Base-by-base conservation (phyloP, 1,140 invertebrate genomes). In the Drosophila parvula region DNA sequence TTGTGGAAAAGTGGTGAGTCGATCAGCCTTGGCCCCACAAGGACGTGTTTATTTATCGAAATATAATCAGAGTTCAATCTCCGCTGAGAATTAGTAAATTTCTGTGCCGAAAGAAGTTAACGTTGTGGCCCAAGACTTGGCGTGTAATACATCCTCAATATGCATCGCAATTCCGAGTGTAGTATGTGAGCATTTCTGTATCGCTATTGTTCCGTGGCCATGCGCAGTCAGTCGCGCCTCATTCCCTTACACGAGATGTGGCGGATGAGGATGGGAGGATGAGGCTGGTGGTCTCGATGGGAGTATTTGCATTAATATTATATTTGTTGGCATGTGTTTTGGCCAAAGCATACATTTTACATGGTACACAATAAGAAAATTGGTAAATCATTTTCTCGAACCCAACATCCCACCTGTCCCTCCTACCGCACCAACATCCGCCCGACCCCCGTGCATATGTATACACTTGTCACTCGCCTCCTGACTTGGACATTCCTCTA, bases 191-290 rank as follows among this genome's bases (percentile, higher is more conserved):
- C 79, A 81, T 83, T 83, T 83, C 70, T 83, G 81, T 80, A 81
- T 81, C 81, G 68, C 63, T 70, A 69, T 85, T 85, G 82, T 85
- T 64, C 70, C 60, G 16, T 75, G 73, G 81, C 78, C 81, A 85
- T 85, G 81, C 81, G 81, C 81, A 85, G 81, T 74, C 64, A 71
- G 77, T 65, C 76, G 44, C 60, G 60, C 69, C 79, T 58, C 51
- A 57, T 64, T 45, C 53, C 43, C 38, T 18, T 44, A 16, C 40
- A 61, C 32, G 62, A 64, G 62, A 34, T 60, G 55, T 27, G 32
- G 51, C 16, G 48, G 48, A 51, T 9, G 51, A 55, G 51, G 18
- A 32, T 2, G 44, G 11, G 43, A 9, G 30, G 0, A 11, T 28
- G 34, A 6, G 38, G 36, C 27, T 73, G 70, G 44, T 40, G 47